A percentile compares a stretch with the other conserved stretches of the same genome.
Evolutionary conservation across 2,113 vertebrate genomes (phyloP).

Genomic region (Phaethornis superciliosus): DNA sequence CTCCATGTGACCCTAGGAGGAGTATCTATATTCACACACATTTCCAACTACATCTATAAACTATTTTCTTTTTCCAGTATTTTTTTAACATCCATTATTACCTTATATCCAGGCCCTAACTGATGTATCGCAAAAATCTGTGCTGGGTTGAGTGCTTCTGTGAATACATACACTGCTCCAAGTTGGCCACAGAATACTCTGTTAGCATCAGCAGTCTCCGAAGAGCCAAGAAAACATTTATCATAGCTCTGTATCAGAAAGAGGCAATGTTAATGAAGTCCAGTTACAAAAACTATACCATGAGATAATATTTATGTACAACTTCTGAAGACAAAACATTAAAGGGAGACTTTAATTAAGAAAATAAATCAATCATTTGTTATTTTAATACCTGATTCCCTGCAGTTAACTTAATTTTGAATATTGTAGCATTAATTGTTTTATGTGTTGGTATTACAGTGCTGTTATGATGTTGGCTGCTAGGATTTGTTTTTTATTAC

Average conservation of each 20-base stretch:
- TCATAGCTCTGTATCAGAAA: constrained; percentile 90
- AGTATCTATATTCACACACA: not conserved
- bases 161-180: constrained; percentile 94
- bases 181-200: constrained; percentile 96
- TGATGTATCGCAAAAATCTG: constrained; percentile 99
- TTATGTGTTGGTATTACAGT: not conserved
- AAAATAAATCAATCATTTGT: not conserved
- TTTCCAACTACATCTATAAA: not conserved
- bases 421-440: not conserved
- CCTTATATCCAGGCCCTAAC: constrained; percentile 96
- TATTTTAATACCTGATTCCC: not conserved
- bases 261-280: not conserved
- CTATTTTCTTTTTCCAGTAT: not conserved
- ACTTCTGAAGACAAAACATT: not conserved
- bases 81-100: constrained; percentile 53
- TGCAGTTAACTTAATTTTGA: not conserved
- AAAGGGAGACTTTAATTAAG: not conserved
- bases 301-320: not conserved
- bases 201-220: constrained; percentile 95
- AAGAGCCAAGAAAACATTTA: constrained; percentile 98
- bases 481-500: not conserved
- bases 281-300: not conserved
- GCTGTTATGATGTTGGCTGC: not conserved
- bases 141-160: constrained; percentile 94
- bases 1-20: not conserved